Evolutionary conservation across 1,140 invertebrate genomes (phyloP).

Genomic region (Plectrocnemia conspersa): DNA sequence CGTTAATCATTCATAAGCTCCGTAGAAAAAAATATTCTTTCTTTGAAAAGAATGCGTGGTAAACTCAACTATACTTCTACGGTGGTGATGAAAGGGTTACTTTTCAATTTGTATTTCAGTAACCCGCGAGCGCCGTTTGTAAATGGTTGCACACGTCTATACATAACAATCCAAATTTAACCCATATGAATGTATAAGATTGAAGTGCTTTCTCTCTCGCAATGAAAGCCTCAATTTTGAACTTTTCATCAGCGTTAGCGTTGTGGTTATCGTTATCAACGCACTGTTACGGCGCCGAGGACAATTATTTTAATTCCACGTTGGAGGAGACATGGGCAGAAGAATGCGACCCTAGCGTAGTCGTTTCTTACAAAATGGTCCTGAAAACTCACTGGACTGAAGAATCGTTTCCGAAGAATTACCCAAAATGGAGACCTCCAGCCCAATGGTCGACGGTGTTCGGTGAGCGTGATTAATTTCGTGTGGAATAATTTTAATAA

Average conservation of each 20-base stretch:
- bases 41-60: no score
- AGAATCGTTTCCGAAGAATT: conserved; percentile 81
- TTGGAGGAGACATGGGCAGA: neutral
- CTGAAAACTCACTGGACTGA: conserved; percentile 82
- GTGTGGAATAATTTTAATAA: neutral
- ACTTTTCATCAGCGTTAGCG: neutral
- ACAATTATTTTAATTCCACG: no score
- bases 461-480: conserved; percentile 58
- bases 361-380: conserved; percentile 79
- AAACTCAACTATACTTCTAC: no score
- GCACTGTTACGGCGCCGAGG: neutral
- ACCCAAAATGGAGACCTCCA: conserved; percentile 79
- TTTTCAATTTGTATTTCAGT: no score
- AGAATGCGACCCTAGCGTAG: conserved; percentile 47
- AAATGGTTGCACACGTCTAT: no score
- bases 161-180: no score
- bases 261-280: neutral
- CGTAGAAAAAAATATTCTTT: no score
- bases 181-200: no score
- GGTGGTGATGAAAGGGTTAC: no score
- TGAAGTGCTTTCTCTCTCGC: neutral
- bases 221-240: neutral
- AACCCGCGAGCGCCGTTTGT: no score
- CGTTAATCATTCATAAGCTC: no score
- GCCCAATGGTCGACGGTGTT: conserved; percentile 86